phyloP scores from a whole-genome alignment of 1,140 invertebrate genomes.

The Varroa destructor region DNA sequence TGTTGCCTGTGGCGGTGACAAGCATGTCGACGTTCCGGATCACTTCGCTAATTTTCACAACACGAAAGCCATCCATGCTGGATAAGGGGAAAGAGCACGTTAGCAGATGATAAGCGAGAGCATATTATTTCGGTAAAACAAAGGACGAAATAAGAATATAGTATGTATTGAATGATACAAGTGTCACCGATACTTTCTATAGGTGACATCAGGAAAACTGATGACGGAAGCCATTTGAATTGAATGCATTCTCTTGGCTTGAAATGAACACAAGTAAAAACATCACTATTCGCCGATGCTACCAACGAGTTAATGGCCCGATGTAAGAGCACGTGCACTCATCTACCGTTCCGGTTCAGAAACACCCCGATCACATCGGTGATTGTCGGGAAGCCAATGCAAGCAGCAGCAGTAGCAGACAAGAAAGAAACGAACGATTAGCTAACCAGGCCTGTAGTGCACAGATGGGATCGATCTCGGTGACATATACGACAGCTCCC shows the following conservation, averaged over 20 bases:
- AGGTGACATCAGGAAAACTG: background rate
- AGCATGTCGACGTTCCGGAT: conserved; percentile 83
- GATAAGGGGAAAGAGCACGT: conserved; percentile 33
- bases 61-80: conserved; percentile 92
- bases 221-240: no score
- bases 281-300: no score
- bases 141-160: background rate
- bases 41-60: conserved; percentile 84
- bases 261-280: no score
- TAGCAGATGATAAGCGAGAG: conserved; percentile 23
- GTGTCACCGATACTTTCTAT: background rate
- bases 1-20: conserved; percentile 82
- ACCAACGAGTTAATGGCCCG: no score
- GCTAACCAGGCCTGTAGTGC: conserved; percentile 80
- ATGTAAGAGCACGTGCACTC: no score
- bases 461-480: conserved; percentile 96
- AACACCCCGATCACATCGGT: no score
- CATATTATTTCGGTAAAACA: background rate
- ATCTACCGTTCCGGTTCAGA: no score
- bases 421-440: no score
- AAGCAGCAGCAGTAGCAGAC: no score
- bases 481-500: conserved; percentile 84
- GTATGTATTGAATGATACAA: conserved; percentile 9
- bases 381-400: no score
- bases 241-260: no score